phyloP scores from a whole-genome alignment of 1,140 invertebrate genomes.

The Caenorhabditis tropicalis region DNA sequence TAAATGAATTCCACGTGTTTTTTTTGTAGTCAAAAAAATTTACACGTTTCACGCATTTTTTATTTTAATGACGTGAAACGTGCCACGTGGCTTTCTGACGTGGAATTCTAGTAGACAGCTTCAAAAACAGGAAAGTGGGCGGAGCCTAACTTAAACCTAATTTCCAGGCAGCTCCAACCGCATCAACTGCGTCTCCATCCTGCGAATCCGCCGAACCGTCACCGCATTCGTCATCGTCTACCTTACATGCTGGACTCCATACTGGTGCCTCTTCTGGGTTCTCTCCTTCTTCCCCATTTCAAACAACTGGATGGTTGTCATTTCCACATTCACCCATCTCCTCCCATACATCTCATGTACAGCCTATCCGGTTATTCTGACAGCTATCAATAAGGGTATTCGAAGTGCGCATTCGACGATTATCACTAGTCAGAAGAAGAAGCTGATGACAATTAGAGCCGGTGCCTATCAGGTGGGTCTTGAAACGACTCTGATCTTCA shows the following conservation, averaged over 20 bases:
- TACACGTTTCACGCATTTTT: too few species aligned
- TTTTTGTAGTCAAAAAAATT: too few species aligned
- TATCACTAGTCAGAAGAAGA: slow-evolving; percentile 31
- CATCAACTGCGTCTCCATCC: slow-evolving; percentile 12
- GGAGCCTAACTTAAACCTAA: background rate
- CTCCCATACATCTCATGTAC: slow-evolving; percentile 49
- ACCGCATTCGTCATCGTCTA: slow-evolving; percentile 44
- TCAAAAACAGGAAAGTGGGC: too few species aligned
- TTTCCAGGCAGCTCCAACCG: slow-evolving; percentile 5
- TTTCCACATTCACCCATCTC: slow-evolving; percentile 28
- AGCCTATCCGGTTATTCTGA: slow-evolving; percentile 47
- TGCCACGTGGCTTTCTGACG: too few species aligned
- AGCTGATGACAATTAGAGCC: slow-evolving; percentile 40
- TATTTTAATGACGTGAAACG: too few species aligned
- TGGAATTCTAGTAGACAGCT: too few species aligned
- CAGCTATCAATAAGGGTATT: slow-evolving; percentile 45
- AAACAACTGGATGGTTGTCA: slow-evolving; percentile 35
- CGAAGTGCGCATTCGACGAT: slow-evolving; percentile 44
- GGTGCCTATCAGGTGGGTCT: slow-evolving; percentile 36
- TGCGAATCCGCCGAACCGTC: slow-evolving; percentile 36
- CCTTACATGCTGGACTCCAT: slow-evolving; percentile 46
- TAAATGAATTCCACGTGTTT: too few species aligned
- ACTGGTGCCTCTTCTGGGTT: slow-evolving; percentile 48
- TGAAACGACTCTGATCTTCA: too few species aligned
- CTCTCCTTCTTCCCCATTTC: background rate